Evolutionary conservation across 1,140 invertebrate genomes (phyloP), one percentile per base, ranked within the genome.

Genomic region (Caenorhabditis tropicalis): DNA sequence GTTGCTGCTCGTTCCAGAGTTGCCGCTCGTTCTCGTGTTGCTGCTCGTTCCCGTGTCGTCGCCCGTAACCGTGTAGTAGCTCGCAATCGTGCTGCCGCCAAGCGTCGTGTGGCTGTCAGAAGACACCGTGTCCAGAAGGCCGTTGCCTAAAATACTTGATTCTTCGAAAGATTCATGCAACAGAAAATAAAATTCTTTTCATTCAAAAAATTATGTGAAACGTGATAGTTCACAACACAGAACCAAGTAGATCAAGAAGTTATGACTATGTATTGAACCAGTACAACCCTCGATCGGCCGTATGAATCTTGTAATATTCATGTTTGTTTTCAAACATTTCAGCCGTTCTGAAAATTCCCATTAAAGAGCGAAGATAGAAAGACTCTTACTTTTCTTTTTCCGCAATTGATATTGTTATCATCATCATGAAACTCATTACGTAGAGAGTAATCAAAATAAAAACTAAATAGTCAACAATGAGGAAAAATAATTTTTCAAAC

Each of bases 81-180:
- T 43, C 65, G 65, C n/a, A 74, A 46, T 74, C 65, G 65, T 43
- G 65, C 36, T 12, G 65, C 65, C n/a, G 65, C n/a, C 36, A 74
- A 74, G 65, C 16, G 36, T 21, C 65, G 65, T 15, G 65, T 31
- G 16, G 65, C 36, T 6, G 65, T 74, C 36, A 74, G 65, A 74
- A 74, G 65, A 74, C 65, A 74, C n/a, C 65, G 65, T 9, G 65
- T 74, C 36, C 65, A 74, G 15, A 74, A 74, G 21, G 65, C 65
- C 24, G 65, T 21, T 74, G 65, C 36, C 19, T 65, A 65, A 65
- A 36, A 29, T 5, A 29, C 24, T n/a, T n/a, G n/a, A n/a, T n/a
- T n/a, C n/a, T n/a, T 51, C 21, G 19, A 51, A n/a, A 51, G 15
- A 51, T 51, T 19, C 4, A 5, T 51, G 6, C 16, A 6, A 43